These are phyloP conservation scores for Mallotus villosus DNA, from an alignment of 2,797 vertebrate species.

Conservation along the genomic window DNA sequence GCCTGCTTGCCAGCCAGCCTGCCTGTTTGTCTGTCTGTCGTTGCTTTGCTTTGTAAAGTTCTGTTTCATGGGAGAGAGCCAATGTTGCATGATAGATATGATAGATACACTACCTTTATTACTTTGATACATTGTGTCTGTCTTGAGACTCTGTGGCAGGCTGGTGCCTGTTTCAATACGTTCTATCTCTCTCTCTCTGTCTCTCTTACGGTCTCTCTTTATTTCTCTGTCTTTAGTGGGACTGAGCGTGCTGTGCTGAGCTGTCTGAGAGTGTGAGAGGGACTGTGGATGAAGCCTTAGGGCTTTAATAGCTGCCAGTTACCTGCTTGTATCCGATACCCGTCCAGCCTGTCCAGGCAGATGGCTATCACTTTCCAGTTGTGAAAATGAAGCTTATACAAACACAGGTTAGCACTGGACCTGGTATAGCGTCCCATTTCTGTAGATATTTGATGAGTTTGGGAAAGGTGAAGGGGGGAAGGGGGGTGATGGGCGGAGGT, in stretches of 20 bases:
- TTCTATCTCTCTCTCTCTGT: conserved; percentile 11
- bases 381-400: conserved; percentile 79
- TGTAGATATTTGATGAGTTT: conserved; percentile 51
- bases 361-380: conserved; percentile 79
- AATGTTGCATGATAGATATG: neutral
- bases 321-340: conserved; percentile 75
- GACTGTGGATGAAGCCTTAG: conserved; percentile 52
- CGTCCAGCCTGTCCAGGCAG: conserved; percentile 67
- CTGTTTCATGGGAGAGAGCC: neutral
- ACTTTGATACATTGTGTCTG: neutral
- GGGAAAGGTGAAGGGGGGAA: conserved; percentile 16
- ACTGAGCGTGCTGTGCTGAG: neutral
- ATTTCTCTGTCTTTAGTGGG: conserved; percentile 20
- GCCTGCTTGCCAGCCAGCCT: neutral
- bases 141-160: conserved; percentile 44
- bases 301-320: conserved; percentile 74
- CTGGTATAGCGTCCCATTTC: conserved; percentile 52
- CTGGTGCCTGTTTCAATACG: conserved; percentile 44
- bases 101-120: neutral
- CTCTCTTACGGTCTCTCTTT: conserved; percentile 27
- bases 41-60: neutral
- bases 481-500: neutral
- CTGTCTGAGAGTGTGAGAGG: conserved; percentile 18
- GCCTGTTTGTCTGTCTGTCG: neutral
- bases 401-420: conserved; percentile 63